Base-by-base conservation (phyloP, 2,888 invertebrate species). In the Patella caerulea region DNA sequence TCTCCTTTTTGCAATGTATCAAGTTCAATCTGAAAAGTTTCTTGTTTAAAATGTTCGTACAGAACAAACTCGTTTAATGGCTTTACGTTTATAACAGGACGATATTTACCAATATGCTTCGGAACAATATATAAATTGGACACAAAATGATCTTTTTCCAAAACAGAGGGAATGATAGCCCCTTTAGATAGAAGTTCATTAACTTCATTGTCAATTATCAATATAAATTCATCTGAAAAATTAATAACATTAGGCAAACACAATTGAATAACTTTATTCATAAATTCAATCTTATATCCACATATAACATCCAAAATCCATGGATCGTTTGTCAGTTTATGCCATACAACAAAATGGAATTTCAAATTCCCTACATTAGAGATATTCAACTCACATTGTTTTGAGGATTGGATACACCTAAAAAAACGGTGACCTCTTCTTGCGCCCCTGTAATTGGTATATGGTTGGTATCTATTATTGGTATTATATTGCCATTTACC, bases 81-180 rank as follows among this genome's bases (percentile, higher is more conserved):
- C 19, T 65, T 65, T n/a, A 65, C 3, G 12, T 65, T 65, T 11
- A 65, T 65, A 19, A 19, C n/a, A 19, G 65, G 65, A n/a, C 65
- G n/a, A 0, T 24, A 65, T 59, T 59, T 59, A 17, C 59, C 59
- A 59, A n/a, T 59, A n/a, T 2, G 59, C 19, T 59, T 59, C n/a
- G 59, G 59, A n/a, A 59, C 59, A 59, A 59, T 59, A 59, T n/a
- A 59, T 17, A 59, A n/a, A 59, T 59, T 15, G 17, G 59, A 59
- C 17, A 59, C 59, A 59, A 59, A 59, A 11, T 59, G 59, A 17
- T n/a, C 14, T n/a, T 9, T 15, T 59, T 59, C 59, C 15, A 19
- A 59, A 14, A 59, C 59, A 59, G n/a, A n/a, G 11, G 65, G 65
- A 3, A 65, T 24, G 24, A 65, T 65, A 11, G 65, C 65, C 11